A percentile compares a stretch with the other conserved stretches of the same genome.
phyloP scores from a whole-genome alignment of 2,888 invertebrate genomes.

The Dyspetes luteomarginatus region DNA sequence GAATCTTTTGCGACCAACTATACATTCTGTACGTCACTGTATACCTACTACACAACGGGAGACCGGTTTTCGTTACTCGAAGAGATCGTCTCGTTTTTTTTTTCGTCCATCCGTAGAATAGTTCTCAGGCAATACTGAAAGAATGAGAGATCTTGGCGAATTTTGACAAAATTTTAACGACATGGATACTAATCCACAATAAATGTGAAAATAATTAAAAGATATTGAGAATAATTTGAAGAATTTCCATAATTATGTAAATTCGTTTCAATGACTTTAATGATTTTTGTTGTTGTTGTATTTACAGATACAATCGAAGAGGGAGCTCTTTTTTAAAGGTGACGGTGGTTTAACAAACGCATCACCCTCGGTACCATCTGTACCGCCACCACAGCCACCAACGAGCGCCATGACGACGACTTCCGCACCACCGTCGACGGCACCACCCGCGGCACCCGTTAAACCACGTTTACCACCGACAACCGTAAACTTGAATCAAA shows the following conservation, averaged over 20 bases:
- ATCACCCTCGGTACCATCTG: constrained; percentile 85
- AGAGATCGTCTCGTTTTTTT: constrained; percentile 16
- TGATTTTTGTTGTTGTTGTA: neutral
- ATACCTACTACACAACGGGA: constrained; percentile 17
- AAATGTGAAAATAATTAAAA: neutral
- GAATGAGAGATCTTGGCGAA: constrained; percentile 8
- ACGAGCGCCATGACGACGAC: constrained; percentile 74
- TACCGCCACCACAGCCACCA: constrained; percentile 81
- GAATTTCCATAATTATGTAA: no score
- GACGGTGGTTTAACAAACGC: constrained; percentile 76
- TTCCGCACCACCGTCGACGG: constrained; percentile 84
- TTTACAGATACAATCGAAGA: constrained; percentile 90
- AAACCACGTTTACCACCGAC: constrained; percentile 70
- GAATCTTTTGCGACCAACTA: constrained; percentile 11
- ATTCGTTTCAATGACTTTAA: no score
- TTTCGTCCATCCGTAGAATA: neutral
- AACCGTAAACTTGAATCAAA: constrained; percentile 85
- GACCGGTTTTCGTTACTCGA: constrained; percentile 53
- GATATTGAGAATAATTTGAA: no score
- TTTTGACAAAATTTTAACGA: neutral
- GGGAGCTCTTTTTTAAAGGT: constrained; percentile 93
- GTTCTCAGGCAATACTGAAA: constrained; percentile 8
- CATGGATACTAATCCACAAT: neutral
- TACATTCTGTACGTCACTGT: constrained; percentile 12
- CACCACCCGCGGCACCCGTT: constrained; percentile 83